Conservation (phyloP, 1,140 invertebrate species). For the Drosophila orosa region DNA sequence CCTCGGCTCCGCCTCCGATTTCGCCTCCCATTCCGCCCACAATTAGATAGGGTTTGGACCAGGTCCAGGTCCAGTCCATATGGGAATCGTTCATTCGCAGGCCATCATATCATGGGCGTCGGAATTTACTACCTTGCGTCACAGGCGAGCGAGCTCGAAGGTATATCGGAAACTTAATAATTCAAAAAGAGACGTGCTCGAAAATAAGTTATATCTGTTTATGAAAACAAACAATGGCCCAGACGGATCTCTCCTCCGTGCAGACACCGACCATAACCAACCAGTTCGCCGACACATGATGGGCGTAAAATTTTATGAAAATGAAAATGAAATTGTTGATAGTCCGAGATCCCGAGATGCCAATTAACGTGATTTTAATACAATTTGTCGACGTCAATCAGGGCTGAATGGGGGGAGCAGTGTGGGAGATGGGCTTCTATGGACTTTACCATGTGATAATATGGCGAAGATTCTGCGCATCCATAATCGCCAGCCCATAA, state of each 20-base stretch:
- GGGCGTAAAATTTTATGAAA: constrained; percentile 68
- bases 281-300: constrained; percentile 59
- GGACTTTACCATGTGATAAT: constrained; percentile 29
- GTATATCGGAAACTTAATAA: constrained; percentile 65
- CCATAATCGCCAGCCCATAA: constrained; percentile 25
- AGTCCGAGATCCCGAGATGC: constrained; percentile 45
- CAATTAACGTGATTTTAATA: constrained; percentile 57
- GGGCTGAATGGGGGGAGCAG: neutral
- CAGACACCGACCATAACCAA: neutral
- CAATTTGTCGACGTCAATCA: constrained; percentile 58
- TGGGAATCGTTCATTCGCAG: constrained; percentile 66
- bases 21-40: neutral
- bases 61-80: constrained; percentile 47
- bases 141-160: constrained; percentile 16
- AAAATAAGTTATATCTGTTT: constrained; percentile 65
- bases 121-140: constrained; percentile 76
- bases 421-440: neutral
- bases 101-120: constrained; percentile 43
- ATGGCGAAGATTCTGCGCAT: constrained; percentile 19
- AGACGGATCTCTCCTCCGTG: constrained; percentile 5
- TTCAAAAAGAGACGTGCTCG: constrained; percentile 66
- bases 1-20: neutral
- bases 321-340: constrained; percentile 51
- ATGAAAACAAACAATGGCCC: constrained; percentile 69
- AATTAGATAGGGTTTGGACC: constrained; percentile 2